Percentiles rank a stretch among this genome's conserved stretches.
These are phyloP conservation scores for Leucoptera coffeella DNA, from an alignment of 2,888 invertebrate species.

Conservation along the genomic window DNA sequence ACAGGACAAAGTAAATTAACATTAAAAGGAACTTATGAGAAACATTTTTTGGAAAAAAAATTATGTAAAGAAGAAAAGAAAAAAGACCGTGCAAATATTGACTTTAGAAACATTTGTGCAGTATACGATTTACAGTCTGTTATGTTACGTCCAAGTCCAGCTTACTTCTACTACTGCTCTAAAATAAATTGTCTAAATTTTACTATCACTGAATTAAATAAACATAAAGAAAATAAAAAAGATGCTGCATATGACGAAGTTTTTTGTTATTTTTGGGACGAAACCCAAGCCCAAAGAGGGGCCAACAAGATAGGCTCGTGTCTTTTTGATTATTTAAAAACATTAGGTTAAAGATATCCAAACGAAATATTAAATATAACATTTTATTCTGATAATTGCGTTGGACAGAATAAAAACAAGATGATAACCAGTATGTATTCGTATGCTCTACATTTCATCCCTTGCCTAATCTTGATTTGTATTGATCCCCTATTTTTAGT, in stretches of 20 bases:
- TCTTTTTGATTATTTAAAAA: constrained; percentile 3
- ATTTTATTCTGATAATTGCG: constrained; percentile 5
- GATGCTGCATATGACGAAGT: too few relatives aligned
- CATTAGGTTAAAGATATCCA: not conserved
- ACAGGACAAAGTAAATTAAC: not conserved
- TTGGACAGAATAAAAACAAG: constrained; percentile 9
- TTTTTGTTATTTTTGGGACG: constrained; percentile 5
- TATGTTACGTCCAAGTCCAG: constrained; percentile 7
- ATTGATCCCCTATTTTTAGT: not conserved
- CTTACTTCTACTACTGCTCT: constrained; percentile 5
- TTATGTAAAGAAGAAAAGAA: not conserved
- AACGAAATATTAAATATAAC: constrained; percentile 2
- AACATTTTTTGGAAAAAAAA: not conserved
- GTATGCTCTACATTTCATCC: constrained; percentile 4
- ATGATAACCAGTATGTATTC: constrained; percentile 7
- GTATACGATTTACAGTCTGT: constrained; percentile 7
- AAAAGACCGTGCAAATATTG: not conserved
- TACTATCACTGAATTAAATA: constrained; percentile 3
- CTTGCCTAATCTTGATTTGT: not conserved
- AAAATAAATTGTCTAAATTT: constrained; percentile 5
- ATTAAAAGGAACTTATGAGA: not conserved
- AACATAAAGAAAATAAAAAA: constrained; percentile 2
- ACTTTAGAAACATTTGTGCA: not conserved
- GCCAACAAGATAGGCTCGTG: constrained; percentile 6
- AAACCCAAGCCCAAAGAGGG: constrained; percentile 7